Evolutionary conservation across 2,113 vertebrate genomes (phyloP).

Genomic region (Corythornis madagascariensis): DNA sequence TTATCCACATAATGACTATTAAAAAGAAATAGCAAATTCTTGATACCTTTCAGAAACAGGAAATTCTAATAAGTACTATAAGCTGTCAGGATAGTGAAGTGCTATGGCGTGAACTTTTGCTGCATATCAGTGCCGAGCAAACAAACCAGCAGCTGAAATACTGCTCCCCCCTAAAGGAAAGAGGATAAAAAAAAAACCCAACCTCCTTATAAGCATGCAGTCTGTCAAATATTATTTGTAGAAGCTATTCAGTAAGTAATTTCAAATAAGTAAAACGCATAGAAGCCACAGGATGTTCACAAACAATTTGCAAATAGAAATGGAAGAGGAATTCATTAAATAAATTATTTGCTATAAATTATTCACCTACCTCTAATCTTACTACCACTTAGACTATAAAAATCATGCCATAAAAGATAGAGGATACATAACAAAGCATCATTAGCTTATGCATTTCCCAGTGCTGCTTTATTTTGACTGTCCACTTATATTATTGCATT

Average conservation of each 20-base stretch:
- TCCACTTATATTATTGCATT: not conserved
- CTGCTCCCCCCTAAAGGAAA: not conserved
- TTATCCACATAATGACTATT: not conserved
- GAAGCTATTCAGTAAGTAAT: conserved; percentile 53
- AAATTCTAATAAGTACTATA: not conserved
- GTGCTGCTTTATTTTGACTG: conserved; percentile 36
- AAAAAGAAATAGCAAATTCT: not conserved
- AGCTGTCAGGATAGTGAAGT: not conserved
- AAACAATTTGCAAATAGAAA: conserved; percentile 63
- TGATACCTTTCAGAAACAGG: not conserved
- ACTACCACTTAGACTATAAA: conserved; percentile 65
- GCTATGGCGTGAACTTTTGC: not conserved
- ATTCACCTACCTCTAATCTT: conserved; percentile 62
- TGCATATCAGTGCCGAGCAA: not conserved
- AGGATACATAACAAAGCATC: conserved; percentile 51
- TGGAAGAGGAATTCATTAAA: conserved; percentile 70
- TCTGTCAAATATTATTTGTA: conserved; percentile 42
- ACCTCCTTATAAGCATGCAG: not conserved
- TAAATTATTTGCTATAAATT: conserved; percentile 69
- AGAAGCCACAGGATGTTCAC: conserved; percentile 49
- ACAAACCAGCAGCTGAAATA: not conserved
- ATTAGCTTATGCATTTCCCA: conserved; percentile 46
- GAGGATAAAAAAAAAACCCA: not conserved
- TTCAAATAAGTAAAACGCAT: conserved; percentile 58
- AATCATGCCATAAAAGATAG: conserved; percentile 60